Percentiles rank a stretch among this genome's conserved stretches.
These are phyloP conservation scores for Rallus limicola DNA, from an alignment of 2,113 vertebrate species.

Conservation along the genomic window DNA sequence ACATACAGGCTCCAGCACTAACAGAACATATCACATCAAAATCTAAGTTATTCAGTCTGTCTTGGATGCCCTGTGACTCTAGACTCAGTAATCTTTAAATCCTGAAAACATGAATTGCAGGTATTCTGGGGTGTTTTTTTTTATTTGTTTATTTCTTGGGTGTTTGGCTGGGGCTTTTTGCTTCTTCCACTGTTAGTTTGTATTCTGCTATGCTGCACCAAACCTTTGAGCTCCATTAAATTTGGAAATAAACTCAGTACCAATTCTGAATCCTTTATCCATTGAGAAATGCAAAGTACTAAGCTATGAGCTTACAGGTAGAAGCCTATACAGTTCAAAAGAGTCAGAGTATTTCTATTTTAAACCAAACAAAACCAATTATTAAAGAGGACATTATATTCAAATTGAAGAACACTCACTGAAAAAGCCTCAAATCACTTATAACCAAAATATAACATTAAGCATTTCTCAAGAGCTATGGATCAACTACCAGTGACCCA, in stretches of 20 bases:
- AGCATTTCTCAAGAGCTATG: neutral
- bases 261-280: neutral
- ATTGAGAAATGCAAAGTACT: neutral
- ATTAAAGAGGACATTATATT: neutral
- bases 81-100: neutral
- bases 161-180: accelerated
- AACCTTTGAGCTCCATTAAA: neutral
- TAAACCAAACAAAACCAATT: neutral
- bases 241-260: neutral
- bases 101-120: neutral
- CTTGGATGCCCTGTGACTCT: neutral
- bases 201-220: neutral
- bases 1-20: neutral
- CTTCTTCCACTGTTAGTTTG: neutral
- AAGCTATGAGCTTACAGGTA: neutral
- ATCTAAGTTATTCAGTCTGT: neutral
- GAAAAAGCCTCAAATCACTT: neutral
- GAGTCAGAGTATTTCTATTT: neutral
- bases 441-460: neutral
- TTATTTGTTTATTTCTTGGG: neutral
- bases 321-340: neutral
- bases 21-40: neutral
- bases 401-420: neutral
- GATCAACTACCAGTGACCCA: neutral
- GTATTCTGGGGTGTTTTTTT: neutral